Evolutionary conservation across 2,113 vertebrate genomes (phyloP), one percentile per base, ranked within the genome.

Genomic region (Cisticola juncidis): DNA sequence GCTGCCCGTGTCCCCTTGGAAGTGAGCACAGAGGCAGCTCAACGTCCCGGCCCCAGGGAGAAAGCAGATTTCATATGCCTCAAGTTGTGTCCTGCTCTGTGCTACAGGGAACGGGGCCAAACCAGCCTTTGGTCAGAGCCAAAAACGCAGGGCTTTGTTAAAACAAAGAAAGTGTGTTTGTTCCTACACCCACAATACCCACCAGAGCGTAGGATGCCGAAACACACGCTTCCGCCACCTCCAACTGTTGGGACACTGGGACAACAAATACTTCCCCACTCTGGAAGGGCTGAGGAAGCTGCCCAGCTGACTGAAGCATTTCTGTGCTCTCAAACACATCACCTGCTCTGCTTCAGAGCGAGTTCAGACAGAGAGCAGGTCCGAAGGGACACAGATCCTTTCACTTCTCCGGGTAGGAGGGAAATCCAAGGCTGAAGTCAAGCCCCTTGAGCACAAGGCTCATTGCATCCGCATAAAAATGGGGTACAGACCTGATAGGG

Each of bases 1-100:
- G 61, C 4, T 10, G 29, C 36, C 3, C 2, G 23, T 1, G 23
- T 2, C 10, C 38, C 31, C 80, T 50, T 3, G 1, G 45, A 25
- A 25, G 28, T 0, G 19, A 65, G 61, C 9, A 10, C 0, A 26
- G 15, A 44, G 33, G 10, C 14, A 18, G 61, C 40, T 7, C 3
- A 1, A 11, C 2, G 18, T 7, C 60, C 17, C 2, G 0, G 42
- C n/a, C 65, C 42, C 4, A 4, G 25, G 19, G 20, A 18, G 48
- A 56, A 36, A 81, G 51, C 5, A 0, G 1, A 19, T 70, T 86
- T 45, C 38, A 2, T 5, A 2, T 0, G 9, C 35, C 66, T 47
- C 4, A 5, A 20, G 48, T 35, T 18, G 65, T 11, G 58, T 78
- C 47, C 85, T 21, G 70, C 65, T 62, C 72, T 1, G 3, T 22